Base-by-base conservation (phyloP, 1,140 invertebrate genomes). In the Delia radicum region DNA sequence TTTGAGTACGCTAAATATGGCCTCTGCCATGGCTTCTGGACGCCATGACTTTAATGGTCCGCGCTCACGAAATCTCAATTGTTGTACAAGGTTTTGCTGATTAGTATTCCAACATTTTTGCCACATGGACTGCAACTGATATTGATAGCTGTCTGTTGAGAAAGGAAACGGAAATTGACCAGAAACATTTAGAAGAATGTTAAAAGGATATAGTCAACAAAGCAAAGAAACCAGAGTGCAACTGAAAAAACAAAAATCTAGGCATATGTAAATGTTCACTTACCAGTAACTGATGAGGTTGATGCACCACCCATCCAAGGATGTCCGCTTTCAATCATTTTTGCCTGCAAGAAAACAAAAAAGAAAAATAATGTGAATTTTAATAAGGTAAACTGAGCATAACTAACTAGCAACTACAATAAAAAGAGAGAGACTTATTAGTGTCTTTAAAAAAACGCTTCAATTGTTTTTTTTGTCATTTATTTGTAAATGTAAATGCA, bases 21-120 rank as follows among this genome's bases (percentile, higher is more conserved):
- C 95, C 83, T 96, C 95, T 74, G 94, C 94, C 95, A 97, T 97
- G 74, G 95, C 96, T 87, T 96, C 95, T 2, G 95, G 95, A 42
- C 95, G 88, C 95, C 95, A 97, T 26, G 94, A 95, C 86, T 97
- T 97, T 74, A 96, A 88, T 0, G 95, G 95, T 3, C 95, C 95
- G 61, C 95, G 91, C 86, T 96, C 95, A n/a, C 95, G 90, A 88
- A 96, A 96, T 71, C 95, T 90, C 80, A 96, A 88, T 83, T 95
- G 95, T 87, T 96, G 94, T 33, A 95, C 93, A 79, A 95, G 88
- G 78, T 92, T 93, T 76, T 85, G 83, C 86, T 95, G 94, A 87
- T 95, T 95, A 73, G 93, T 95, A 84, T 93, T 96, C 94, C 95
- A 96, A 87, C 94, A 96, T 85, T 96, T 96, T 87, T 96, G 95